Conservation (phyloP, 2,888 invertebrate genomes). For the Lutraria lutraria region DNA sequence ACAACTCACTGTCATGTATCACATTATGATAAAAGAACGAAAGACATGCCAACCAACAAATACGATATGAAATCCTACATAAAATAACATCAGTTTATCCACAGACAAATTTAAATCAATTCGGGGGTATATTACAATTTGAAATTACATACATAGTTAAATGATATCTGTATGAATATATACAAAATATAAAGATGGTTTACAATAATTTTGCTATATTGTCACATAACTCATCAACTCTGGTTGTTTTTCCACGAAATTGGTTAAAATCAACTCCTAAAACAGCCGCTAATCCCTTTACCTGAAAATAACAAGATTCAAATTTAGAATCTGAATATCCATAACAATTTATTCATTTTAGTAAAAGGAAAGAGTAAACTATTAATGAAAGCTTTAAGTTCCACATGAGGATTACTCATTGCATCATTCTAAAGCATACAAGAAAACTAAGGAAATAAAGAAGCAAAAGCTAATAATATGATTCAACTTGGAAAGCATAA, state of each 20-base stretch:
- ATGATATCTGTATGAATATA: too few relatives aligned
- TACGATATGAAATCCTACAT: too few relatives aligned
- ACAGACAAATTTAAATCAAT: too few relatives aligned
- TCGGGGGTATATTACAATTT: too few relatives aligned
- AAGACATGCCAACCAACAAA: too few relatives aligned
- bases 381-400: not conserved
- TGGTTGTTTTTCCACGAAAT: constrained; percentile 31
- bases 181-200: not conserved
- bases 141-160: too few relatives aligned
- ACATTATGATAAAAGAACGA: too few relatives aligned
- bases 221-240: constrained; percentile 54
- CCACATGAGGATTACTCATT: not conserved
- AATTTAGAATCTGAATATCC: not conserved
- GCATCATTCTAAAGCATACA: not conserved
- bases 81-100: too few relatives aligned
- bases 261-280: constrained; percentile 61
- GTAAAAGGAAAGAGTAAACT: not conserved
- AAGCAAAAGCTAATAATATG: not conserved
- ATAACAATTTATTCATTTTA: not conserved
- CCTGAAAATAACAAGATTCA: constrained; percentile 61
- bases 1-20: too few relatives aligned
- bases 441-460: not conserved
- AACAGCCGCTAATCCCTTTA: constrained; percentile 71
- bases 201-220: constrained; percentile 25
- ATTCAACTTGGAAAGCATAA: not conserved